Evolutionary conservation across 2,888 invertebrate genomes (phyloP), one percentile per base, ranked within the genome.

Genomic region (Formica aserva): DNA sequence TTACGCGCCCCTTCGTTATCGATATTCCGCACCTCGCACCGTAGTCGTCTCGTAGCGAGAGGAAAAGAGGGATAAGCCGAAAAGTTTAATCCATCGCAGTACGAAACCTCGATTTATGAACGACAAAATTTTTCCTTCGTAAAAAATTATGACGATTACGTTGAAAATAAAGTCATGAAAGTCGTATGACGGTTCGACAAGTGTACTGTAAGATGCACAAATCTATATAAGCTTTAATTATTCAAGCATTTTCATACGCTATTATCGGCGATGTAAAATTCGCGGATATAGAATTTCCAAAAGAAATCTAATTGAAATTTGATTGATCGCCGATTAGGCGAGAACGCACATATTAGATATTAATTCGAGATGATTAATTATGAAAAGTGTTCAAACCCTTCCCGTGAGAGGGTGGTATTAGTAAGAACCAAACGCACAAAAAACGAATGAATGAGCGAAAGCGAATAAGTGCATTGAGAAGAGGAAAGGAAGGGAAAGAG

Each of bases 341-440:
- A 78, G 22, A 32, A 32, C 6, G 92, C 93, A 18, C 6, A 48
- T 6, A 93, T 93, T 93, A 93, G 93, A 92, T 93, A 90, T 78
- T 89, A 81, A 91, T 85, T 88, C 83, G 83, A 65, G 81, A 85
- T 91, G 92, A 92, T 92, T 93, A 93, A 94, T 93, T 91, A 89
- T 84, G 82, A 80, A 81, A 86, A 85, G 86, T 74, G 74, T 22
- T 55, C 38, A 72, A 62, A 35, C 71, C 67, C 48, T 62, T 38
- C 22, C 67, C 74, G 52, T 76, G 67, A 71, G 83, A 48, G 66
- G 82, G 76, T 84, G 87, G 86, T 90, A 91, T 92, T 91, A 89
- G 92, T 91, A 91, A 90, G 80, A 91, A 88, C 78, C 65, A 38
- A 26, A 62, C 32, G 32, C 74, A 48, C 52, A 66, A 87, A 82